Conservation (phyloP, 1,140 invertebrate genomes). For the Rhynchophorus ferrugineus region DNA sequence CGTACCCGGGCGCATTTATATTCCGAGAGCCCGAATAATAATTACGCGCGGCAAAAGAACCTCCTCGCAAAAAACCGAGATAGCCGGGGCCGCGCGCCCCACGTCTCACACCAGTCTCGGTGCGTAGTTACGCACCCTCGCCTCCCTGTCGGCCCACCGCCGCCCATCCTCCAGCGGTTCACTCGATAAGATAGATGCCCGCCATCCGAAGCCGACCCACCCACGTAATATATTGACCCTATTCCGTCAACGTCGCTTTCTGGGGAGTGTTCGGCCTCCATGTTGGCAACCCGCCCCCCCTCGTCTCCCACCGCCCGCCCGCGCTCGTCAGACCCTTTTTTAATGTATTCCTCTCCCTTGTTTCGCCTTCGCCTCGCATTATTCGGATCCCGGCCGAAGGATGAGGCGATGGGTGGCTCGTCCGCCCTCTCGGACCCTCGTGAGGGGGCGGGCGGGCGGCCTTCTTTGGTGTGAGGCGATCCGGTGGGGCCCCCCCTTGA, state of each 20-base stretch:
- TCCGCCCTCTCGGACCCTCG: conserved; percentile 28
- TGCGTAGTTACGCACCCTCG: too few relatives aligned
- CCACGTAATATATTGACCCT: conserved; percentile 30
- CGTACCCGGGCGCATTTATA: too few relatives aligned
- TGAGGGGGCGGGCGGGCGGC: conserved; percentile 28
- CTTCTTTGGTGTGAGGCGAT: conserved; percentile 32
- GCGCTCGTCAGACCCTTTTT: too few relatives aligned
- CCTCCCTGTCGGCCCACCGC: too few relatives aligned
- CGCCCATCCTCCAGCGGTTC: conserved; percentile 8
- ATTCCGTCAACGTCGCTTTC: conserved; percentile 25
- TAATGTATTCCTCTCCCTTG: conserved; percentile 33
- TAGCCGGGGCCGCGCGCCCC: too few relatives aligned
- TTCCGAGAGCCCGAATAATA: too few relatives aligned
- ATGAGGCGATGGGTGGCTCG: conserved; percentile 29
- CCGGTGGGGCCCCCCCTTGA: conserved; percentile 33
- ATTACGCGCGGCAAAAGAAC: too few relatives aligned
- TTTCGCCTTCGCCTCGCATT: conserved; percentile 26
- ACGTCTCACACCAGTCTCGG: too few relatives aligned
- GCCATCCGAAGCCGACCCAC: conserved; percentile 10
- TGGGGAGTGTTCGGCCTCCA: conserved; percentile 25
- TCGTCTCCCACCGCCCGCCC: conserved; percentile 20
- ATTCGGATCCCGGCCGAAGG: conserved; percentile 25
- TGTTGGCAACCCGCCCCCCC: conserved; percentile 26
- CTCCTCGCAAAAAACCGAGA: too few relatives aligned
- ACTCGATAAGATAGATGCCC: conserved; percentile 15